Conservation (phyloP, 2,797 vertebrate genomes). For the Alauda arvensis region DNA sequence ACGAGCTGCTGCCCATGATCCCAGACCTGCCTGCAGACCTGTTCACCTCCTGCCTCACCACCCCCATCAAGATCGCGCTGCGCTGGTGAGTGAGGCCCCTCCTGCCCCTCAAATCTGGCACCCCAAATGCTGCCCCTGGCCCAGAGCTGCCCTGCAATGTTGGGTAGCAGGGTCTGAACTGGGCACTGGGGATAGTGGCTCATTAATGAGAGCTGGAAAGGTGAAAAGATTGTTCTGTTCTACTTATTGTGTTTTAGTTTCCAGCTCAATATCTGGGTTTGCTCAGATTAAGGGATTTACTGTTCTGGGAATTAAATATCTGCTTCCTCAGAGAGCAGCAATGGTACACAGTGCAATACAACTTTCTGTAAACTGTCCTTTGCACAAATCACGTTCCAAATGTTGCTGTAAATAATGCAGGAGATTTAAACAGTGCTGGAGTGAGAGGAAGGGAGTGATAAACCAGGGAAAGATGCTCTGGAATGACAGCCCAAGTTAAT, state of each 20-base stretch:
- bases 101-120: too few species aligned
- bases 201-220: neutral
- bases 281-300: conserved; percentile 59
- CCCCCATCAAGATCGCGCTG: conserved; percentile 95
- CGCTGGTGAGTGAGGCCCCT: conserved; percentile 80
- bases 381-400: conserved; percentile 18
- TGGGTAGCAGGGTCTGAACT: neutral
- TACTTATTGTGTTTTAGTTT: conserved; percentile 9
- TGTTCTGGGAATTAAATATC: conserved; percentile 30
- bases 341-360: neutral
- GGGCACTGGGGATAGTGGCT: neutral
- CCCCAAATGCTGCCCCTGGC: neutral
- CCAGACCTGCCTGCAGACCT: conserved; percentile 95
- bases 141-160: accelerated
- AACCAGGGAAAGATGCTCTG: neutral
- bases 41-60: conserved; percentile 97
- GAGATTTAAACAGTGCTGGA: neutral
- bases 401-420: conserved; percentile 33
- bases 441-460: neutral
- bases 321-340: conserved; percentile 14
- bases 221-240: neutral
- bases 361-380: conserved; percentile 2
- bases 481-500: neutral
- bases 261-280: conserved; percentile 18
- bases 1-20: conserved; percentile 94